A percentile compares a stretch with the other conserved stretches of the same genome.
Evolutionary conservation across 1,140 invertebrate genomes (phyloP).

Genomic region (Aphelenchoides besseyi): DNA sequence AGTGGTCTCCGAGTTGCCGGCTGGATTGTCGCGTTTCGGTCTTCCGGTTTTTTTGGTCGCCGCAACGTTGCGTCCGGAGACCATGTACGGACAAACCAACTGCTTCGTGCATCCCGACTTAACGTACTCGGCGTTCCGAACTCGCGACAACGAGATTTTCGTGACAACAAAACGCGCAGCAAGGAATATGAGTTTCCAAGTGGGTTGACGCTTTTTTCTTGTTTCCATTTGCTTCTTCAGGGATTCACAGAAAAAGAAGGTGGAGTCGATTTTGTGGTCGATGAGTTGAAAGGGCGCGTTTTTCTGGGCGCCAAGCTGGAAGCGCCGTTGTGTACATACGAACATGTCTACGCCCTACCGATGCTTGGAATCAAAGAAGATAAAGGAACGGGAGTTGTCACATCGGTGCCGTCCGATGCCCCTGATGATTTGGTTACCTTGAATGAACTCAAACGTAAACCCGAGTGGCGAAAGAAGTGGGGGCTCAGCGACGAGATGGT

Average conservation of each 20-base stretch:
- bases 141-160: conserved; percentile 71
- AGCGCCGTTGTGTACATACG: conserved; percentile 78
- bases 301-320: conserved; percentile 76
- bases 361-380: conserved; percentile 97
- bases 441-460: conserved; percentile 90
- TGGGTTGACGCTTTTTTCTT: conserved; percentile 27
- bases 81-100: conserved; percentile 99
- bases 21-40: conserved; percentile 20
- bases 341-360: conserved; percentile 85
- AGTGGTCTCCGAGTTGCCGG: conserved; percentile 67
- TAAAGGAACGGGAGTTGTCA: conserved; percentile 94
- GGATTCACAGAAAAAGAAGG: conserved; percentile 80
- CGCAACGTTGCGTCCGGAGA: conserved; percentile 94
- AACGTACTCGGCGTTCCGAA: conserved; percentile 64
- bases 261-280: conserved; percentile 71
- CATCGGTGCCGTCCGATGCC: conserved; percentile 95
- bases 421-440: conserved; percentile 97
- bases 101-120: conserved; percentile 95
- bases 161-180: conserved; percentile 72
- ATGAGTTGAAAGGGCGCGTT: conserved; percentile 62
- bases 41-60: conserved; percentile 80
- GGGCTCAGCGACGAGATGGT: conserved; percentile 88
- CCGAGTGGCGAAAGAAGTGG: conserved; percentile 85
- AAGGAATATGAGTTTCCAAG: conserved; percentile 29
- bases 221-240: conserved; percentile 67